phyloP scores from a whole-genome alignment of 35 echinoderm and acorn worm genomes.

The Amphiura filiformis region DNA sequence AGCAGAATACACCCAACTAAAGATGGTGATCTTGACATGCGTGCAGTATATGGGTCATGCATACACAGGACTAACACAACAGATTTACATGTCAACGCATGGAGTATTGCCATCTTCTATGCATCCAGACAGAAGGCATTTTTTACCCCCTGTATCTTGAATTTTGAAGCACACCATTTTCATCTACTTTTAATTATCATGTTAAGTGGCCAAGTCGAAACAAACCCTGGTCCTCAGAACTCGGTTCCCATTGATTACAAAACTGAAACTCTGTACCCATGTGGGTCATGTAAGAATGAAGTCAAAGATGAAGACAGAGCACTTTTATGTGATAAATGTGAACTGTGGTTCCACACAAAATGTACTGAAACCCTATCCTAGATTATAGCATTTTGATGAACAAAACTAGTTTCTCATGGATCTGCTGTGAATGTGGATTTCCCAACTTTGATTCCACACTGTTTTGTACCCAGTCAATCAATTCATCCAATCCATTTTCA shows the following conservation, averaged over 20 bases:
- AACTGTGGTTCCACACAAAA: slow-evolving; percentile 11
- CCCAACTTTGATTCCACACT: neutral
- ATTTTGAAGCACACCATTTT: too few species aligned
- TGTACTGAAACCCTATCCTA: neutral
- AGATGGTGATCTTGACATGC: too few species aligned
- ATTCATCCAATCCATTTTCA: neutral
- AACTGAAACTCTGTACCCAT: neutral
- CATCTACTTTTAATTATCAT: neutral
- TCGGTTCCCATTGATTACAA: neutral
- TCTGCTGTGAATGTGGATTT: slow-evolving; percentile 5
- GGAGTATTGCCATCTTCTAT: too few species aligned
- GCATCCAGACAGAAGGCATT: too few species aligned
- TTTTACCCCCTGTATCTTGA: too few species aligned
- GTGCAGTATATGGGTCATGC: too few species aligned
- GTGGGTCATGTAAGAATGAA: neutral
- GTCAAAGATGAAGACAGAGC: slow-evolving; percentile 17
- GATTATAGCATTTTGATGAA: neutral
- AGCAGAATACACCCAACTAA: too few species aligned
- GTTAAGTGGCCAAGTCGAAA: slow-evolving; percentile 25
- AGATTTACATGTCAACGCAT: too few species aligned
- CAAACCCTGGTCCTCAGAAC: neutral
- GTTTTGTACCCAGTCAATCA: neutral
- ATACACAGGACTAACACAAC: too few species aligned
- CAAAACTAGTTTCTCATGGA: slow-evolving; percentile 4
- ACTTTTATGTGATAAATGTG: neutral